Conservation (phyloP, 2,797 vertebrate species). For the Catamblyrhynchus diadema region DNA sequence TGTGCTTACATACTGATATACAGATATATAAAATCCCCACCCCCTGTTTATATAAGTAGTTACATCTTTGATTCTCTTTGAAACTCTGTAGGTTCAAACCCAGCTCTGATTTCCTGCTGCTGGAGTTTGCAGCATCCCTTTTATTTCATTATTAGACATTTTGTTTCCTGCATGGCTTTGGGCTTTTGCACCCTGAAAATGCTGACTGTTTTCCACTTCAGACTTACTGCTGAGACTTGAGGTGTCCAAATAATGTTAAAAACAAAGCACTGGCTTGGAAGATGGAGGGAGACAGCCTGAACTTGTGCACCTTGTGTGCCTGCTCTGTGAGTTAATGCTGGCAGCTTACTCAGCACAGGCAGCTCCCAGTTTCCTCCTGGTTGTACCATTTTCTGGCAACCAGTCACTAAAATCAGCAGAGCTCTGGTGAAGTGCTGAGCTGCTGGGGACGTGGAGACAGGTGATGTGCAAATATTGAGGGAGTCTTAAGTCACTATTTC, state of each 20-base stretch:
- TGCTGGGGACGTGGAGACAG: background rate
- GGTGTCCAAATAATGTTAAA: background rate
- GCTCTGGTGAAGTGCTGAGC: background rate
- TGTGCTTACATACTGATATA: background rate
- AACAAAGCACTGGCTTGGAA: background rate
- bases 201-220: background rate
- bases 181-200: background rate
- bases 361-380: background rate
- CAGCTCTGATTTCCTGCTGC: background rate
- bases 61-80: background rate
- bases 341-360: background rate
- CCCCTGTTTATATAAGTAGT: background rate
- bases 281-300: conserved; percentile 6
- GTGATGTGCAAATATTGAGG: background rate
- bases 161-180: background rate
- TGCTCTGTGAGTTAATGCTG: background rate
- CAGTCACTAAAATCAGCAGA: conserved; percentile 1
- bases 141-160: background rate
- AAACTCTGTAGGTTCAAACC: background rate
- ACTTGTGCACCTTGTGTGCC: background rate
- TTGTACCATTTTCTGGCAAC: background rate
- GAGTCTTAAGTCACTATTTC: background rate
- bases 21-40: background rate
- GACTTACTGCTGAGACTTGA: background rate
- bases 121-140: background rate